Evolutionary conservation across 2,113 vertebrate genomes (phyloP).

Genomic region (Peromyscus polionotus): DNA sequence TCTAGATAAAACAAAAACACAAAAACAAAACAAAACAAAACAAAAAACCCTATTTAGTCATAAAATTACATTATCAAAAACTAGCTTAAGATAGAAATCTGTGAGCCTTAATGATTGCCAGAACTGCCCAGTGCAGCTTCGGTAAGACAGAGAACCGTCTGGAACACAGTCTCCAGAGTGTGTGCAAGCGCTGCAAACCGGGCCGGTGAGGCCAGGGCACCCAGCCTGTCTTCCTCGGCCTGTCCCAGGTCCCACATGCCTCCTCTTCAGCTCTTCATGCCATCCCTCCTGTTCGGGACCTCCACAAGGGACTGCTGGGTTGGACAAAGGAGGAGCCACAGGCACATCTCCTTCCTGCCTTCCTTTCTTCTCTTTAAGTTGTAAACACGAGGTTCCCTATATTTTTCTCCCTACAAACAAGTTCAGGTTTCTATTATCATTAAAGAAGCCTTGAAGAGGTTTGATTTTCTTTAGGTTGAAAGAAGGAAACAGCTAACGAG

Average conservation of each 20-base stretch:
- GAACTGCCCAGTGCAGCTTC: slow-evolving; percentile 63
- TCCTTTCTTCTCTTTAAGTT: not conserved
- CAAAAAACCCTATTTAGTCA: slow-evolving; percentile 69
- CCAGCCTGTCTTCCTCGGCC: accelerated
- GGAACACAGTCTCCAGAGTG: slow-evolving; percentile 47
- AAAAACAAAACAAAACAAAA: not conserved
- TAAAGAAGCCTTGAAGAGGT: slow-evolving; percentile 48
- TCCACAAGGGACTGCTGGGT: accelerated
- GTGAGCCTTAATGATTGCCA: slow-evolving; percentile 39
- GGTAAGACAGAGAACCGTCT: slow-evolving; percentile 57
- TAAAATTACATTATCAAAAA: slow-evolving; percentile 69
- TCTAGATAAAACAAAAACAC: slow-evolving; percentile 39
- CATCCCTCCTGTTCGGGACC: accelerated
- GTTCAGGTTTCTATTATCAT: slow-evolving; percentile 1
- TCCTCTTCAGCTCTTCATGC: not conserved
- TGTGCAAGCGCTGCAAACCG: slow-evolving; percentile 68
- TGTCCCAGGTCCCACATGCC: not conserved
- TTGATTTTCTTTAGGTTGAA: slow-evolving; percentile 32
- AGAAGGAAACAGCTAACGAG: not conserved
- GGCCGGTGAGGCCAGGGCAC: not conserved
- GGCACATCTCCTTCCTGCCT: not conserved
- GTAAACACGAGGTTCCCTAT: slow-evolving; percentile 67
- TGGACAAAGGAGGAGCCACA: slow-evolving; percentile 28
- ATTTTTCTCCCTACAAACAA: not conserved
- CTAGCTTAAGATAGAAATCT: slow-evolving; percentile 61